Base-by-base conservation (phyloP, 1,140 invertebrate species). In the Drosophila suzukii region DNA sequence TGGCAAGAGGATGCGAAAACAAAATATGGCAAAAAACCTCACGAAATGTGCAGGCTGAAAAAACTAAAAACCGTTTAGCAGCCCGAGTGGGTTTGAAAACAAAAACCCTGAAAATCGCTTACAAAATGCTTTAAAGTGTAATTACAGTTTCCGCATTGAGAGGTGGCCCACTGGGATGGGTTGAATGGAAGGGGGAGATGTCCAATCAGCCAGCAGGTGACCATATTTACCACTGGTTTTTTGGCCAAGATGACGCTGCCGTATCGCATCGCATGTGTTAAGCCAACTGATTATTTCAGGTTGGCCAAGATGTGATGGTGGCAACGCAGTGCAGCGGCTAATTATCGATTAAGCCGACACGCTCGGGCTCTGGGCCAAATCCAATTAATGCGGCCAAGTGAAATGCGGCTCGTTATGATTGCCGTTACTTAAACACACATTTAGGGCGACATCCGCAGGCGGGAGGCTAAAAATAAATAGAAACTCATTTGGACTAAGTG, bases 91-190 rank as follows among this genome's bases (percentile, higher is more conserved):
- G 58, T 65, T 58, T 58, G 62, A 78, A 68, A 47, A 46, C 59
- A 66, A 75, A 68, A 78, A 53, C 57, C 47, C 58, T 65, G 47
- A 77, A 88, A 84, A 89, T 84, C 73, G 81, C 67, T 88, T 88
- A 88, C 84, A 88, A 88, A 80, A 88, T 89, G 74, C 54, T 58
- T 88, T 89, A 88, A 83, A 89, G 62, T 71, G 62, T 80, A 88
- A 88, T 88, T 88, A 88, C 84, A 84, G 77, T 81, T 88, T 88
- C 84, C 84, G 84, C 80, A 62, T 88, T 83, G 50, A 67, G 50
- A 70, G 47, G 70, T 59, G 58, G 66, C 15, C 6, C 36, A 56
- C 10, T 32, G 3, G 44, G 20, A 44, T 20, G 20, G 20, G 6
- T 17, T 36, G 49, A 20, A 20, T 20, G 46, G 4, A 32, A 13